A percentile compares a stretch with the other conserved stretches of the same genome.
Conservation (phyloP, 2,888 invertebrate genomes). For the Scotopteryx bipunctaria region DNA sequence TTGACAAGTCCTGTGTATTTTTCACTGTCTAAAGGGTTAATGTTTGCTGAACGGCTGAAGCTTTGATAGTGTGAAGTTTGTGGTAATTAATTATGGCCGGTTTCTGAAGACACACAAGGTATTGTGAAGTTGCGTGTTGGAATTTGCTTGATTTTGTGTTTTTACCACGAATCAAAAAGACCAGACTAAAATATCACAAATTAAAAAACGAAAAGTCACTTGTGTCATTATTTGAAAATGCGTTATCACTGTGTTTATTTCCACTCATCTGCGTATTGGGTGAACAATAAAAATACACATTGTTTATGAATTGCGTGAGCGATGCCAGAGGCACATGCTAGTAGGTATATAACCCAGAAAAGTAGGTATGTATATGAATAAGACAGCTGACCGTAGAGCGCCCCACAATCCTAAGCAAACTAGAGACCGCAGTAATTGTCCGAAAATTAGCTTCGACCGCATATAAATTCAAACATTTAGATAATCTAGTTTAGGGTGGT, state of each 20-base stretch:
- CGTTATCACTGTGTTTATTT: too few species aligned
- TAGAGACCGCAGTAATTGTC: constrained; percentile 68
- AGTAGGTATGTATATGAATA: neutral
- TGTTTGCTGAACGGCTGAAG: constrained; percentile 38
- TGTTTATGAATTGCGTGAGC: too few species aligned
- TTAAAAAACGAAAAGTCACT: too few species aligned
- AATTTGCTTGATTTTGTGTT: too few species aligned
- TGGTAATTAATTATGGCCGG: constrained; percentile 23
- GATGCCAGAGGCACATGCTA: neutral
- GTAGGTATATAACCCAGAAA: neutral
- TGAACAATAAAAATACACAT: too few species aligned
- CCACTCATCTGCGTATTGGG: too few species aligned
- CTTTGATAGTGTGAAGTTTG: constrained; percentile 35
- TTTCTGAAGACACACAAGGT: neutral
- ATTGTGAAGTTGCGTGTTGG: neutral
- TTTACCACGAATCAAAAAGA: too few species aligned
- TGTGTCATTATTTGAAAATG: too few species aligned
- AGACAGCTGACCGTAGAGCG: constrained; percentile 33
- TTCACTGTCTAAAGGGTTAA: constrained; percentile 69
- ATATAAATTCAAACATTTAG: constrained; percentile 77
- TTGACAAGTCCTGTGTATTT: constrained; percentile 66
- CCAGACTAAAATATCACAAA: too few species aligned
- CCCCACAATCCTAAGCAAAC: constrained; percentile 49
- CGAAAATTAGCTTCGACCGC: constrained; percentile 80
- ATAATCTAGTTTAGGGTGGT: constrained; percentile 64